A percentile compares a stretch with the other conserved stretches of the same genome.
Conservation (phyloP, 2,113 vertebrate genomes). For the Chunga burmeisteri region DNA sequence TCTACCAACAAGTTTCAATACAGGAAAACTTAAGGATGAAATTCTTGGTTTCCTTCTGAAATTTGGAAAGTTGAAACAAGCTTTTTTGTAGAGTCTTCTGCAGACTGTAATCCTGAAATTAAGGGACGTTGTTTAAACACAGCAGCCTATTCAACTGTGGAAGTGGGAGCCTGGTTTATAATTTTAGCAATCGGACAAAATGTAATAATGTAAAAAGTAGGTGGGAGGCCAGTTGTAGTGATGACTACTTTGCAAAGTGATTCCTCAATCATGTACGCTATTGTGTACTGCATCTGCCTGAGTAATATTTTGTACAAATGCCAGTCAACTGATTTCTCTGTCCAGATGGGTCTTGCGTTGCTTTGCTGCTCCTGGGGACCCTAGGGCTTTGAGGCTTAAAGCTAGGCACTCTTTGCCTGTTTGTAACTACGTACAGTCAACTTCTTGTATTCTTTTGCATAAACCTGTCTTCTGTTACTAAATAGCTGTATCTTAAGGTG, state of each 20-base stretch:
- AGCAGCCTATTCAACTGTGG: not conserved
- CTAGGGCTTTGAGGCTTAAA: not conserved
- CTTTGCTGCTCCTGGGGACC: not conserved
- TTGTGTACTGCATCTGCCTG: not conserved
- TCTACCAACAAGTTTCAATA: not conserved
- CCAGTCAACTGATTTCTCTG: not conserved
- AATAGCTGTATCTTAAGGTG: not conserved
- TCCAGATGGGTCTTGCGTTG: not conserved
- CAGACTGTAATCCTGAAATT: not conserved
- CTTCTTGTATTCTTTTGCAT: not conserved
- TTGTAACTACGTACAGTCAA: not conserved
- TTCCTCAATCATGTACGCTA: accelerated
- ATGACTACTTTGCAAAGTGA: not conserved
- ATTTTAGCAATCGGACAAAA: not conserved
- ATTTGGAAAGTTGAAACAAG: not conserved
- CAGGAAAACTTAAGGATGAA: not conserved
- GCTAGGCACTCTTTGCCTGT: not conserved
- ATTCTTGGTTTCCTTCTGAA: not conserved
- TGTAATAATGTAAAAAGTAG: not conserved
- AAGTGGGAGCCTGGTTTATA: not conserved
- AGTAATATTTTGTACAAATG: not conserved
- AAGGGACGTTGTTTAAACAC: not conserved
- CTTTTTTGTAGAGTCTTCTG: not conserved
- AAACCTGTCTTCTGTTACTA: not conserved
- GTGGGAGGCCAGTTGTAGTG: not conserved